Conservation (phyloP, 2,113 vertebrate species). For the Channa argus region DNA sequence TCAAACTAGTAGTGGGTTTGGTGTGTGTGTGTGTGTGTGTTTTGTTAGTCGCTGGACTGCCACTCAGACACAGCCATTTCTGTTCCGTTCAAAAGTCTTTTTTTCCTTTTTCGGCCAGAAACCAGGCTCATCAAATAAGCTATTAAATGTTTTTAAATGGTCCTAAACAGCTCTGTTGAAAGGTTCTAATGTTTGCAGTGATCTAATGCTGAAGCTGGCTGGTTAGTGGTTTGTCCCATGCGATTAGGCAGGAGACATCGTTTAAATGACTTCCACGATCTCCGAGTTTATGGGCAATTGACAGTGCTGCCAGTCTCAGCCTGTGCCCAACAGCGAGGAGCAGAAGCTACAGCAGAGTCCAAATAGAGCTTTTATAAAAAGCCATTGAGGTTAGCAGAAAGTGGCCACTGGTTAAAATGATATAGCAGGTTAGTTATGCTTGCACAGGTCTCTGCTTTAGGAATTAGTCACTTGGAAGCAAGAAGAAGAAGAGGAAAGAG, state of each 20-base stretch:
- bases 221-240: constrained; percentile 18
- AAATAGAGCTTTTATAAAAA: constrained; percentile 1
- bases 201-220: not conserved
- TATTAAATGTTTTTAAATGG: too few species aligned
- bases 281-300: not conserved
- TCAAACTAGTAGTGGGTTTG: too few species aligned
- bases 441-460: constrained; percentile 33
- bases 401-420: constrained; percentile 16
- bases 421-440: constrained; percentile 50
- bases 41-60: too few species aligned
- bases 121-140: too few species aligned
- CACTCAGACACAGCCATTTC: too few species aligned
- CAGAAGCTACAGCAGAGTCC: constrained; percentile 14
- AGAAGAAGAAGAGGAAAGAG: constrained; percentile 47
- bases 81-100: too few species aligned
- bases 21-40: too few species aligned
- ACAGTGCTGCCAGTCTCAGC: not conserved
- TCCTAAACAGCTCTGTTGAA: not conserved
- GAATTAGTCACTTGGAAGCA: constrained; percentile 60
- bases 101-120: too few species aligned
- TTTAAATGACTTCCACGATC: not conserved
- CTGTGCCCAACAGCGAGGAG: constrained; percentile 12
- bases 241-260: not conserved
- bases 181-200: not conserved
- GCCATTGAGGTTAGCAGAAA: constrained; percentile 20